Evolutionary conservation across 2,888 invertebrate genomes (phyloP).

Genomic region (Yponomeuta evonymella): DNA sequence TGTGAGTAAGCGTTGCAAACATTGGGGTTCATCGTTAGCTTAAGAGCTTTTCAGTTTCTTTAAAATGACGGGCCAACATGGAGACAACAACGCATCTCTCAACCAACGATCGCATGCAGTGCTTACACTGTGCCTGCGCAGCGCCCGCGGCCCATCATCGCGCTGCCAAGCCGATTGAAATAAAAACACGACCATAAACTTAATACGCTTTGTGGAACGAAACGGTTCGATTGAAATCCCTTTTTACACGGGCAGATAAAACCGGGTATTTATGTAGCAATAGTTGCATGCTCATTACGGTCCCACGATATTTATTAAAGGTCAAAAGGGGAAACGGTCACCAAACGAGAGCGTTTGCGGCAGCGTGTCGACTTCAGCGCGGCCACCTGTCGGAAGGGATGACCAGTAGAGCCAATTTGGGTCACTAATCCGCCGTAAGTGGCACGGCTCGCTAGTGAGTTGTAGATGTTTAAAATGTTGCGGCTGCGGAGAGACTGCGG

Average conservation of each 20-base stretch:
- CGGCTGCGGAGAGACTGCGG: neutral
- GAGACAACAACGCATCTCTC: too few relatives aligned
- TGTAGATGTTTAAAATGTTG: conserved; percentile 3
- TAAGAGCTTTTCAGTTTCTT: too few relatives aligned
- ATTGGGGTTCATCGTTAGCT: too few relatives aligned
- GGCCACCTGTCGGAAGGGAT: neutral
- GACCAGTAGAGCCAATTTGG: neutral
- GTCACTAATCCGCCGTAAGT: neutral
- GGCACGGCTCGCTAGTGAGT: neutral
- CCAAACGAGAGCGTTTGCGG: neutral
- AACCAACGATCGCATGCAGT: neutral
- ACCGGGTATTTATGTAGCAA: neutral
- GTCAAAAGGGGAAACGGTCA: neutral
- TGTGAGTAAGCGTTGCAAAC: too few relatives aligned
- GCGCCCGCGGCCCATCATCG: neutral
- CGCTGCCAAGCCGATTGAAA: conserved; percentile 2
- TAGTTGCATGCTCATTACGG: neutral
- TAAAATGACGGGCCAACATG: too few relatives aligned
- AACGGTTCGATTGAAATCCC: neutral
- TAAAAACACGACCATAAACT: conserved; percentile 3
- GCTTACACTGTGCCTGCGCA: neutral
- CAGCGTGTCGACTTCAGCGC: neutral
- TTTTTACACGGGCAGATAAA: neutral
- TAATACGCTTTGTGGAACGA: neutral
- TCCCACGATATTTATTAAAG: neutral